Percentiles rank a stretch among this genome's conserved stretches.
Conservation (phyloP, 2,888 invertebrate genomes). For the Tolmerus cingulatus region DNA sequence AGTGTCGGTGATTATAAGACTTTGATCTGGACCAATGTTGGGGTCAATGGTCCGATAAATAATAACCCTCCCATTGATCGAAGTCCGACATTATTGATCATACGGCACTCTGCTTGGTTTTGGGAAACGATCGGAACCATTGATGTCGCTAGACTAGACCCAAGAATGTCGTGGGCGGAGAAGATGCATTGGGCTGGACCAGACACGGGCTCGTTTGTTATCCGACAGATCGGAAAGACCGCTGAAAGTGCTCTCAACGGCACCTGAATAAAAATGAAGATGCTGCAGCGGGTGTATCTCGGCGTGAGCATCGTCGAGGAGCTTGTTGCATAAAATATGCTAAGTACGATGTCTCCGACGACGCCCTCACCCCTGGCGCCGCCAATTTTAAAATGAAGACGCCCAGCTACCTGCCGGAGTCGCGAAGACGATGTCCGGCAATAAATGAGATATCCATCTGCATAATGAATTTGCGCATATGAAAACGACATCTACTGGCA, state of each 20-base stretch:
- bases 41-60: neutral
- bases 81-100: neutral
- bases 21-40: neutral
- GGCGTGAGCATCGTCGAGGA: neutral
- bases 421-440: neutral
- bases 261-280: neutral
- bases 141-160: neutral
- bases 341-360: neutral
- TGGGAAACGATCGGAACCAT: neutral
- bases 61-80: neutral
- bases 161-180: neutral
- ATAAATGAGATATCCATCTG: neutral
- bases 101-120: neutral
- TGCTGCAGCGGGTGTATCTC: neutral
- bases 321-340: neutral
- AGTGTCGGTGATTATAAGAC: neutral
- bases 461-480: constrained; percentile 10
- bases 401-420: neutral
- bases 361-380: neutral
- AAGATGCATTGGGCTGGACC: neutral
- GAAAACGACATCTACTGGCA: constrained; percentile 1
- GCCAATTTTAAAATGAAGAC: neutral
- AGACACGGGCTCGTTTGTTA: neutral
- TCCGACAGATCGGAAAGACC: neutral
- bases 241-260: neutral